A percentile compares a stretch with the other conserved stretches of the same genome.
phyloP scores from a whole-genome alignment of 2,797 vertebrate genomes.

The Protosalanx chinensis region DNA sequence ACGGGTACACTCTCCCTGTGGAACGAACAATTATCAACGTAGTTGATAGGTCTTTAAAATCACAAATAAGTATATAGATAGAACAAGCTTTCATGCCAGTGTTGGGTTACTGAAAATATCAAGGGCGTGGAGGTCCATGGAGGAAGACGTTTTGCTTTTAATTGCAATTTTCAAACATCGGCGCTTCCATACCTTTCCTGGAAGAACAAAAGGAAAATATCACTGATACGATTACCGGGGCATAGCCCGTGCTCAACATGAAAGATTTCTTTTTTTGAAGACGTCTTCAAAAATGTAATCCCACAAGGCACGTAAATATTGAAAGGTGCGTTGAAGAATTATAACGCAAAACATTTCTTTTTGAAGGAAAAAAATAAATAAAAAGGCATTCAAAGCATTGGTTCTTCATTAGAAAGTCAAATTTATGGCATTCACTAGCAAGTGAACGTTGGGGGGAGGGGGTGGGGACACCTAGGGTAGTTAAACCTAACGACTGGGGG shows the following conservation, averaged over 20 bases:
- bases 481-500: slow-evolving; percentile 49
- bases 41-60: not conserved
- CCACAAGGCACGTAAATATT: slow-evolving; percentile 73
- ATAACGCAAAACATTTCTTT: slow-evolving; percentile 71
- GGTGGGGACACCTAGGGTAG: slow-evolving; percentile 68
- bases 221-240: slow-evolving; percentile 73
- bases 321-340: slow-evolving; percentile 59
- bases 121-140: not conserved
- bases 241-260: slow-evolving; percentile 71
- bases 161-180: slow-evolving; percentile 72
- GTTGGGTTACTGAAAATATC: not conserved
- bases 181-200: slow-evolving; percentile 58
- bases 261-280: slow-evolving; percentile 61
- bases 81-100: not conserved
- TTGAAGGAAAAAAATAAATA: slow-evolving; percentile 51
- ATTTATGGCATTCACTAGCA: slow-evolving; percentile 62
- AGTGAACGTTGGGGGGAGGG: slow-evolving; percentile 26
- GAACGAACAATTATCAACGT: not conserved
- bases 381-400: slow-evolving; percentile 67
- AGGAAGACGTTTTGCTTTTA: slow-evolving; percentile 51
- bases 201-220: slow-evolving; percentile 74
- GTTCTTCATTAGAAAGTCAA: slow-evolving; percentile 76
- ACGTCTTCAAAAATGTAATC: slow-evolving; percentile 66
- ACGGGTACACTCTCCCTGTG: not conserved
- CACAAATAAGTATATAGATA: not conserved